These are phyloP conservation scores for Cerastis rubricosa DNA, from an alignment of 2,888 invertebrate species.

Conservation along the genomic window DNA sequence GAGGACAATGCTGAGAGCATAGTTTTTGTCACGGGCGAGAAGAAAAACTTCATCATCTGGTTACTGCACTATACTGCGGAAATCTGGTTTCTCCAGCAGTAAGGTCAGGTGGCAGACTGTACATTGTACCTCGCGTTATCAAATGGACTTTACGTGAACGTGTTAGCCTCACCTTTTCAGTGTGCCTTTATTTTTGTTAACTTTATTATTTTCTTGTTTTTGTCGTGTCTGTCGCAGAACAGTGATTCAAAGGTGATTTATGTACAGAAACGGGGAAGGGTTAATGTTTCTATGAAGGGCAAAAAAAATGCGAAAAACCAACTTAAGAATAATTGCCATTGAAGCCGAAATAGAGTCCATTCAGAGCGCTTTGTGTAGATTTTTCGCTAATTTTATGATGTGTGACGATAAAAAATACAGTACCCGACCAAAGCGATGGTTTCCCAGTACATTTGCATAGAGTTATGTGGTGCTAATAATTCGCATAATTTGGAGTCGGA, in stretches of 20 bases:
- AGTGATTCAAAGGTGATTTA: conserved; percentile 16
- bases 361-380: not conserved
- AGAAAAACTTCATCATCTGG: conserved; percentile 37
- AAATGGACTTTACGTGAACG: conserved; percentile 3
- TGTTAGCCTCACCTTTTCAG: conserved; percentile 18
- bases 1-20: not conserved
- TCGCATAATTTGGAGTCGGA: conserved; percentile 63
- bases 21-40: conserved; percentile 23
- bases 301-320: conserved; percentile 14
- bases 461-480: conserved; percentile 66
- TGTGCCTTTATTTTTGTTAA: not conserved
- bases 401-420: not conserved
- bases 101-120: conserved; percentile 37
- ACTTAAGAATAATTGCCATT: not conserved
- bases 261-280: conserved; percentile 13
- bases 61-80: conserved; percentile 38
- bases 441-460: conserved; percentile 38
- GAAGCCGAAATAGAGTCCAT: not conserved
- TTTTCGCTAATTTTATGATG: not conserved
- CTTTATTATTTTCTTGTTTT: not conserved
- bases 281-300: conserved; percentile 13
- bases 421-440: conserved; percentile 1
- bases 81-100: conserved; percentile 44
- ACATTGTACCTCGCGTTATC: conserved; percentile 30
- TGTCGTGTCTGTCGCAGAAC: not conserved